Conservation (phyloP, 2,797 vertebrate species). For the Cryptoprocta ferox region DNA sequence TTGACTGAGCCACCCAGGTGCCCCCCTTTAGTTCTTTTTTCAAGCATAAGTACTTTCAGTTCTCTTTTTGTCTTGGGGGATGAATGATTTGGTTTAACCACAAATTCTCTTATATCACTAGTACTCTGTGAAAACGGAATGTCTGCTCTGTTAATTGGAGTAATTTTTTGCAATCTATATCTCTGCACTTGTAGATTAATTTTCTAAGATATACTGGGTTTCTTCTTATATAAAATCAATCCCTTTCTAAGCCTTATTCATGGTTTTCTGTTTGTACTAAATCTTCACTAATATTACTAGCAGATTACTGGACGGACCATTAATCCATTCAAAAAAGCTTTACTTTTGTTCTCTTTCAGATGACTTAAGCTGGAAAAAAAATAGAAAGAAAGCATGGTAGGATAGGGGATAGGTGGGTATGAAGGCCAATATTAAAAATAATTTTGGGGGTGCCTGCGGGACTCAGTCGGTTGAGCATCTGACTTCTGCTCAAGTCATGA, state of each 20-base stretch:
- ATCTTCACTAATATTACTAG: not conserved
- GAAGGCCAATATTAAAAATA: constrained; percentile 14
- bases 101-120: not conserved
- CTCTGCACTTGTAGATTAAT: constrained; percentile 21
- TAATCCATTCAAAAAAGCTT: not conserved
- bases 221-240: constrained; percentile 44
- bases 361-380: not conserved
- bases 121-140: constrained; percentile 8
- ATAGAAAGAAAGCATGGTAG: not conserved
- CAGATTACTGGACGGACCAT: not conserved
- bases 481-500: too few relatives aligned
- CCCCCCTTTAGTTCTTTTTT: not conserved
- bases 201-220: constrained; percentile 8
- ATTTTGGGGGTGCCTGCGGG: too few relatives aligned
- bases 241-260: constrained; percentile 6
- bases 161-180: not conserved
- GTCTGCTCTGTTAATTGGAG: not conserved
- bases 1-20: too few relatives aligned
- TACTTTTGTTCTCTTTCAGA: constrained; percentile 41
- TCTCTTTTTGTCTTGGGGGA: not conserved
- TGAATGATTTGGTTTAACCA: constrained; percentile 14
- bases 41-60: not conserved
- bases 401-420: not conserved
- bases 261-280: not conserved
- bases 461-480: too few relatives aligned